A percentile compares a stretch with the other conserved stretches of the same genome.
Conservation (phyloP, 2,888 invertebrate species). For the Drosophila neonasuta region DNA sequence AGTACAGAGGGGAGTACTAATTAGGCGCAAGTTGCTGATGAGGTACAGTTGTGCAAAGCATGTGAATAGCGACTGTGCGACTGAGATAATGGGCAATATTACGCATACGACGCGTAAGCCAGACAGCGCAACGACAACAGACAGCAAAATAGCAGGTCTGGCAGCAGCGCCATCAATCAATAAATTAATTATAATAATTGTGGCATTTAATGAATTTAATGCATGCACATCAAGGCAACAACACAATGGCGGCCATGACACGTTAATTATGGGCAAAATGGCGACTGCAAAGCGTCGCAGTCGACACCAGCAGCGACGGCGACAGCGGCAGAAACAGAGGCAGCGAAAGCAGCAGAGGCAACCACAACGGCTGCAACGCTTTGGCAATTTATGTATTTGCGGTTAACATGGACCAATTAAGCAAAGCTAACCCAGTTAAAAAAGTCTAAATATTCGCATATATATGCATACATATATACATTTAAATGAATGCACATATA, state of each 20-base stretch:
- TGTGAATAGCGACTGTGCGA: conserved; percentile 10
- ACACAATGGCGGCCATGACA: conserved; percentile 73
- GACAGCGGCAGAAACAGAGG: not conserved
- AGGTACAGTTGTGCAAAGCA: conserved; percentile 62
- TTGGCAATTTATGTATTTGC: conserved; percentile 56
- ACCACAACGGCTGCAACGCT: conserved; percentile 9
- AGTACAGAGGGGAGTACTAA: conserved; percentile 17
- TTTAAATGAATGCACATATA: not conserved
- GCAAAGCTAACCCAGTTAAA: conserved; percentile 45
- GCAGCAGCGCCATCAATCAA: conserved; percentile 55
- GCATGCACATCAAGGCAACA: conserved; percentile 62
- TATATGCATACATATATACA: conserved; percentile 1
- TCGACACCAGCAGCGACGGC: conserved; percentile 1
- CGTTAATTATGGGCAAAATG: conserved; percentile 76
- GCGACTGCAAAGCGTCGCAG: conserved; percentile 39
- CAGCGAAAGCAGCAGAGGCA: conserved; percentile 10
- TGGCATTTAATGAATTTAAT: conserved; percentile 81
- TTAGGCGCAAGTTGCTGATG: conserved; percentile 37
- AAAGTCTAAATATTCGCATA: not conserved
- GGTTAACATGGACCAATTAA: conserved; percentile 65
- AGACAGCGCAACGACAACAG: not conserved
- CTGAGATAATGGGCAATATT: conserved; percentile 10
- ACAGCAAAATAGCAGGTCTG: not conserved
- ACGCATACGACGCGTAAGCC: conserved; percentile 41
- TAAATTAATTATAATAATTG: conserved; percentile 82